Evolutionary conservation across 1,140 invertebrate species (phyloP).

Genomic region (Bombus impatiens): DNA sequence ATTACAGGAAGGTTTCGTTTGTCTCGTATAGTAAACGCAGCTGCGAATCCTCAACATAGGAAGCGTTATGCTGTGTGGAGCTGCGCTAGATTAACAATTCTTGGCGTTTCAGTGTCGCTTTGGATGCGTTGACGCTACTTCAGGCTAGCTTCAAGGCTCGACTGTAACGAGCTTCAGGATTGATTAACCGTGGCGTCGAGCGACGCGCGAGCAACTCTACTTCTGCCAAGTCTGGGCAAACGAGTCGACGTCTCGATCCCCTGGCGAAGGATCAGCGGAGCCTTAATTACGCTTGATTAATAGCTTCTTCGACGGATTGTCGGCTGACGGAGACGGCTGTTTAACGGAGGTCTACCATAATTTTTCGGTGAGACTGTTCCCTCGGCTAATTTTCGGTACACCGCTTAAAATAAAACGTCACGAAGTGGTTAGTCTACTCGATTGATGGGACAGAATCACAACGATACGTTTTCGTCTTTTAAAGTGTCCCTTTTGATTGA

Average conservation of each 20-base stretch:
- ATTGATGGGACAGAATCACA: conserved; percentile 17
- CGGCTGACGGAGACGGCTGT: conserved; percentile 38
- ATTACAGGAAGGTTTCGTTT: not conserved
- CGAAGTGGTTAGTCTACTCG: not conserved
- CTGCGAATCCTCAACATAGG: conserved; percentile 6
- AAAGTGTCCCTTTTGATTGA: too few relatives aligned
- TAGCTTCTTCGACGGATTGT: conserved; percentile 63
- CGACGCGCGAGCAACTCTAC: conserved; percentile 49
- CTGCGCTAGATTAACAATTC: conserved; percentile 71
- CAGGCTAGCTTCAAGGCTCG: conserved; percentile 44
- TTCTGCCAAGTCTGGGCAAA: conserved; percentile 59
- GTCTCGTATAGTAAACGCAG: not conserved
- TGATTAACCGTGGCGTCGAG: conserved; percentile 73
- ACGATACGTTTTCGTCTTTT: too few relatives aligned
- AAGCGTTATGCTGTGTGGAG: not conserved
- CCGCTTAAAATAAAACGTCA: not conserved
- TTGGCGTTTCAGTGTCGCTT: conserved; percentile 67
- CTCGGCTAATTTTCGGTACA: not conserved
- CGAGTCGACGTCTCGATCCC: conserved; percentile 62
- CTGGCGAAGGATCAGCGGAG: conserved; percentile 47
- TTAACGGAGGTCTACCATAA: conserved; percentile 7
- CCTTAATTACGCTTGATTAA: conserved; percentile 69
- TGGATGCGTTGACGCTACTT: conserved; percentile 63
- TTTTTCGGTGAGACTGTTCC: not conserved
- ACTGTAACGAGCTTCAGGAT: conserved; percentile 73